Percentiles rank a stretch among this genome's conserved stretches.
phyloP scores from a whole-genome alignment of 2,113 vertebrate species.

The Bos indicus region DNA sequence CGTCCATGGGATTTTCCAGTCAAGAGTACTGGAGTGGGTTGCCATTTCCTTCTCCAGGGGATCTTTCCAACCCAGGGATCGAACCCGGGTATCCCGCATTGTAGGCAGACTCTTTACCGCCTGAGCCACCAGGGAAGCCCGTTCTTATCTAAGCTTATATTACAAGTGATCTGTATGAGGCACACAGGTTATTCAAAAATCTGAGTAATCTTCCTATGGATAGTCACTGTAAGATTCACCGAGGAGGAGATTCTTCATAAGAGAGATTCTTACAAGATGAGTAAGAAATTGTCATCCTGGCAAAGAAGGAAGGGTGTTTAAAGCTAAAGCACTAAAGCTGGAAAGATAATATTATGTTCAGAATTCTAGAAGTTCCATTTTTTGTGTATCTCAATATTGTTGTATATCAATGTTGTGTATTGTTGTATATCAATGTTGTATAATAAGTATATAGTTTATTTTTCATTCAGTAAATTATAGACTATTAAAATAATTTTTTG shows the following conservation, averaged over 20 bases:
- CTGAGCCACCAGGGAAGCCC: too few species aligned
- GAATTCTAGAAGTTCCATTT: not conserved
- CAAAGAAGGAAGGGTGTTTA: not conserved
- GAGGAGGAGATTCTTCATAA: not conserved
- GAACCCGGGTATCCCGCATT: rapidly evolving
- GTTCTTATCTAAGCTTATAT: not conserved
- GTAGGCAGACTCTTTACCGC: too few species aligned
- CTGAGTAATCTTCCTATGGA: not conserved
- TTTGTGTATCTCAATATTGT: not conserved
- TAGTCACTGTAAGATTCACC: not conserved
- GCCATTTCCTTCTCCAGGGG: too few species aligned
- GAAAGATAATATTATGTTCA: not conserved
- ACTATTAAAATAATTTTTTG: not conserved
- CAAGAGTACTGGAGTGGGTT: too few species aligned
- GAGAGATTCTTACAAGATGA: not conserved
- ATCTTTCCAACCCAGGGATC: too few species aligned
- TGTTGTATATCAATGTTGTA: too few species aligned
- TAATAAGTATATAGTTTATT: not conserved
- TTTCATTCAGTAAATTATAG: not conserved
- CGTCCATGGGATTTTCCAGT: too few species aligned
- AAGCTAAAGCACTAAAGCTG: not conserved
- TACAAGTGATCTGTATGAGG: not conserved
- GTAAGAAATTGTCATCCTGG: not conserved
- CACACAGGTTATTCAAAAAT: not conserved
- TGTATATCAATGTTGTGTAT: too few species aligned